A percentile compares a stretch with the other conserved stretches of the same genome.
Evolutionary conservation across 2,113 vertebrate genomes (phyloP).

Genomic region (Podarcis cretensis): DNA sequence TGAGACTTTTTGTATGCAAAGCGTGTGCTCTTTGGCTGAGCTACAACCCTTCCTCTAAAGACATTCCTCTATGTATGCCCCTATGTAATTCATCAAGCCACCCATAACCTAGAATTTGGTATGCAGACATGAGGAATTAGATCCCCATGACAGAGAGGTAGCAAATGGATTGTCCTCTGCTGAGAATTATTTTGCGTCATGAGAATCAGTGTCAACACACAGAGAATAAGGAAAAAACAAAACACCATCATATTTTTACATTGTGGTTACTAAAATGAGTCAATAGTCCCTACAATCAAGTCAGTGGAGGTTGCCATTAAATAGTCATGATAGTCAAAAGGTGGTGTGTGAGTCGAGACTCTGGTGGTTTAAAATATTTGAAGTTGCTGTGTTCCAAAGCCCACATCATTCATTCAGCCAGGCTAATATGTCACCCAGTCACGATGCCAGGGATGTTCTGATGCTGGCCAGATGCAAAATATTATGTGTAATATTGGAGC

Average conservation of each 20-base stretch:
- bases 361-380: not conserved
- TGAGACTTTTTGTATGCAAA: not conserved
- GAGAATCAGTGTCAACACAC: not conserved
- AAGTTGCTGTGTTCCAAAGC: not conserved
- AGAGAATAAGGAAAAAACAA: no score
- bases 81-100: not conserved
- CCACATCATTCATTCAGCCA: not conserved
- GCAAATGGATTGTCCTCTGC: not conserved
- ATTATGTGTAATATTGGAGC: not conserved
- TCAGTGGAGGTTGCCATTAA: not conserved
- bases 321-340: not conserved
- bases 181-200: not conserved
- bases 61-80: not conserved
- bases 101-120: not conserved
- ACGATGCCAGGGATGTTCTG: not conserved
- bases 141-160: not conserved
- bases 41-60: not conserved
- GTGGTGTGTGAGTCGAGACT: not conserved
- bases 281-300: accelerated
- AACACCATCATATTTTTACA: no score
- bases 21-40: no score
- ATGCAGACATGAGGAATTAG: not conserved
- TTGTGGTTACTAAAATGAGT: no score
- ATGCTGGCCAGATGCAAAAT: no score
- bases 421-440: not conserved